Percentiles rank a stretch among this genome's conserved stretches.
Conservation (phyloP, 1,140 invertebrate species). For the Drosophila bifasciata region DNA sequence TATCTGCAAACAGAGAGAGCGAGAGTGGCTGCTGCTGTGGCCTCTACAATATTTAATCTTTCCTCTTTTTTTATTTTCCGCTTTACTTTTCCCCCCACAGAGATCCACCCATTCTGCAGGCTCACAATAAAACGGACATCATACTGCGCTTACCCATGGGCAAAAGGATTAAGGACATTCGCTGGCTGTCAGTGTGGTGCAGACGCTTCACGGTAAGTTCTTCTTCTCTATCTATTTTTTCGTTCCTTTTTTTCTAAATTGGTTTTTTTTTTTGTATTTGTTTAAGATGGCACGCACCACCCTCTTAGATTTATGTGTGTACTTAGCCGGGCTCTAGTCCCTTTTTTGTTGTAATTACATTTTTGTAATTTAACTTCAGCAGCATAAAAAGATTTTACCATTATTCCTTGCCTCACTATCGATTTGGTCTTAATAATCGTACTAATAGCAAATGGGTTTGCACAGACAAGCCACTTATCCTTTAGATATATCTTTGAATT, state of each 20-base stretch:
- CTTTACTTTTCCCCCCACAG: constrained; percentile 84
- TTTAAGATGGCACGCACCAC: constrained; percentile 64
- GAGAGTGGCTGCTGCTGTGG: background rate
- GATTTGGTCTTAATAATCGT: constrained; percentile 48
- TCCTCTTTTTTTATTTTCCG: constrained; percentile 14
- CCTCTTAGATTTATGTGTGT: constrained; percentile 69
- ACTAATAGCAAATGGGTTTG: background rate
- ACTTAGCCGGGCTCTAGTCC: constrained; percentile 44
- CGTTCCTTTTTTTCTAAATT: constrained; percentile 13
- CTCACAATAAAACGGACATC: constrained; percentile 91
- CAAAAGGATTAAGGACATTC: constrained; percentile 92
- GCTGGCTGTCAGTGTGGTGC: constrained; percentile 96
- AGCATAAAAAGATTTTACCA: constrained; percentile 35
- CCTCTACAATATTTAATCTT: constrained; percentile 20
- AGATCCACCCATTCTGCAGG: constrained; percentile 90
- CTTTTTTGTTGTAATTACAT: constrained; percentile 71
- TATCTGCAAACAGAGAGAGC: background rate
- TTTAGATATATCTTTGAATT: too few relatives aligned
- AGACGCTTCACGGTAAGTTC: constrained; percentile 93
- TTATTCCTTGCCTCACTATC: constrained; percentile 39
- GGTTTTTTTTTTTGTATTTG: constrained; percentile 24
- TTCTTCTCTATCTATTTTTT: constrained; percentile 5
- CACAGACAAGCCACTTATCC: too few relatives aligned
- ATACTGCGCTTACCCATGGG: constrained; percentile 92
- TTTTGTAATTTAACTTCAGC: constrained; percentile 74